phyloP scores from a whole-genome alignment of 2,113 vertebrate genomes.

The rat (Rattus norvegicus) region DNA sequence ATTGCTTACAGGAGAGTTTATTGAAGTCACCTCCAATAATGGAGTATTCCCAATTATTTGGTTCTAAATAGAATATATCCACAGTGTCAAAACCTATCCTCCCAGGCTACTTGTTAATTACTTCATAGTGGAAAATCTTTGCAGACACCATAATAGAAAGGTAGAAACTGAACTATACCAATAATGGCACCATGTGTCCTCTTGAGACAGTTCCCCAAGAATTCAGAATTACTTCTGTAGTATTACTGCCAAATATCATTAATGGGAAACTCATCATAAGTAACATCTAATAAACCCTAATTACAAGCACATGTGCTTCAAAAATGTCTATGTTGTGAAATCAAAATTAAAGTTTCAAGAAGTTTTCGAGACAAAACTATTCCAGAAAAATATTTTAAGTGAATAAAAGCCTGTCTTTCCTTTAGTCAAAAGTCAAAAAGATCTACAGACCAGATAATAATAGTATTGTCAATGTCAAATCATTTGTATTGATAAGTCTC shows the following conservation, averaged over 20 bases:
- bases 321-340: constrained; percentile 9
- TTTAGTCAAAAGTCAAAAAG: constrained; percentile 36
- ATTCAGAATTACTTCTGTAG: constrained; percentile 6
- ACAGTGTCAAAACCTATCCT: background rate
- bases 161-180: background rate
- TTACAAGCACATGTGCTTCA: background rate
- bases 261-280: background rate
- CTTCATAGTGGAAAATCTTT: background rate
- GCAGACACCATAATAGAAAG: background rate
- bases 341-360: background rate
- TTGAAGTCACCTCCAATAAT: background rate
- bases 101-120: background rate
- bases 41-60: background rate
- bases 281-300: constrained; percentile 37
- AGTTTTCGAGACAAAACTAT: constrained; percentile 8
- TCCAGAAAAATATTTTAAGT: constrained; percentile 9
- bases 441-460: background rate
- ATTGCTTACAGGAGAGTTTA: background rate
- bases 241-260: background rate
- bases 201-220: background rate
- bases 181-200: background rate
- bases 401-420: background rate
- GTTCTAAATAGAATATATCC: background rate
- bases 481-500: constrained; percentile 14
- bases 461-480: background rate